Base-by-base conservation (phyloP, 1,140 invertebrate genomes). In the Penaeus chinensis region DNA sequence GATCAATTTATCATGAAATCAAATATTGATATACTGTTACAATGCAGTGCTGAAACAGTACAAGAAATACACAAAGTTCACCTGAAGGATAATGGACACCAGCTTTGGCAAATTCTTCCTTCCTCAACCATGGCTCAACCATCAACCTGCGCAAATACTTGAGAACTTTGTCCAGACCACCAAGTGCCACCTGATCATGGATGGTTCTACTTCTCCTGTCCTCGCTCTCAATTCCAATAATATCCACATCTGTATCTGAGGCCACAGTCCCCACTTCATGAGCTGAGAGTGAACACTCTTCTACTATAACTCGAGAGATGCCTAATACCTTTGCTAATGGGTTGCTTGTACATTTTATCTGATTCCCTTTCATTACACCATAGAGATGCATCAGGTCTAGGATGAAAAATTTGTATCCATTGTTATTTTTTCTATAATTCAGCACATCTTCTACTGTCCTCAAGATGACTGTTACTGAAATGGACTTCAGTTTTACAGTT, bases 391-490 rank as follows among this genome's bases (percentile, higher is more conserved):
- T 27, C 24, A 74, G n/a, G 27, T 37, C 42, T 37, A 8, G 27
- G 27, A 74, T 19, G 18, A n/a, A 32, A 19, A n/a, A 32, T 24
- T 74, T 37, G 27, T 74, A 74, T 11, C 42, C 16, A 7, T 37
- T 32, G 18, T 7, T 37, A n/a, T 27, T 27, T n/a, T 24, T 74
- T 74, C 71, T 74, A 37, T 74, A 74, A 0, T 74, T 74, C 24
- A 74, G n/a, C 7, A 74, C 71, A 74, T 74, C 71, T 74, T 74
- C 71, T 32, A 74, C 71, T 32, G 71, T 32, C 71, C 10, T 74
- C 1, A 74, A 37, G 5, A 74, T 74, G n/a, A 74, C 71, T 32
- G 22, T 74, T 37, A 74, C 71, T 19, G 18, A 32, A 74, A 74
- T 37, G 20, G 27, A 32, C 13, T 32, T 32, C 19, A 74, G 4